Percentiles rank a stretch among this genome's conserved stretches.
phyloP scores from a whole-genome alignment of 2,797 vertebrate genomes.

The Lemur catta region DNA sequence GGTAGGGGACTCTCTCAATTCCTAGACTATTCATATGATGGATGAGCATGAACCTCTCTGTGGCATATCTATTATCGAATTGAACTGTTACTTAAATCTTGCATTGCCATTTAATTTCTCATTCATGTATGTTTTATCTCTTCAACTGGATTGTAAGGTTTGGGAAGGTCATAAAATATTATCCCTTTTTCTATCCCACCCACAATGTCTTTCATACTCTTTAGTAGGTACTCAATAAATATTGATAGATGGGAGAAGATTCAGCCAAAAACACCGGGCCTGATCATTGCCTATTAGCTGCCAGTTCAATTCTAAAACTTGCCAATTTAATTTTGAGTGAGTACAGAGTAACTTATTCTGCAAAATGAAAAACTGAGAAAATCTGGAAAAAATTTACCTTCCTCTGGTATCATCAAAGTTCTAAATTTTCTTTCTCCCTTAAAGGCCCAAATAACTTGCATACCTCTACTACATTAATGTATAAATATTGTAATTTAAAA shows the following conservation, averaged over 20 bases:
- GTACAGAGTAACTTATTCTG: conserved; percentile 27
- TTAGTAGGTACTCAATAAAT: conserved; percentile 17
- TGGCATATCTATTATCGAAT: conserved; percentile 23
- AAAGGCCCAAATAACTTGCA: neutral
- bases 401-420: neutral
- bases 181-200: neutral
- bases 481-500: neutral
- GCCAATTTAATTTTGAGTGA: conserved; percentile 59
- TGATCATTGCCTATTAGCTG: neutral
- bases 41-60: neutral
- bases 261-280: neutral
- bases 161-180: conserved; percentile 17
- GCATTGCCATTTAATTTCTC: conserved; percentile 35
- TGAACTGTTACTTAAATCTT: conserved; percentile 61
- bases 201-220: neutral
- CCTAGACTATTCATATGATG: neutral
- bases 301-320: conserved; percentile 35
- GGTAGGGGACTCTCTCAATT: neutral
- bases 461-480: neutral
- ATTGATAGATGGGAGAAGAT: neutral
- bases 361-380: conserved; percentile 43
- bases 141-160: neutral
- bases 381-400: conserved; percentile 28
- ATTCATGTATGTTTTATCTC: conserved; percentile 22
- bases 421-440: neutral